Evolutionary conservation across 1,140 invertebrate genomes (phyloP).

Genomic region (Asobara japonica): DNA sequence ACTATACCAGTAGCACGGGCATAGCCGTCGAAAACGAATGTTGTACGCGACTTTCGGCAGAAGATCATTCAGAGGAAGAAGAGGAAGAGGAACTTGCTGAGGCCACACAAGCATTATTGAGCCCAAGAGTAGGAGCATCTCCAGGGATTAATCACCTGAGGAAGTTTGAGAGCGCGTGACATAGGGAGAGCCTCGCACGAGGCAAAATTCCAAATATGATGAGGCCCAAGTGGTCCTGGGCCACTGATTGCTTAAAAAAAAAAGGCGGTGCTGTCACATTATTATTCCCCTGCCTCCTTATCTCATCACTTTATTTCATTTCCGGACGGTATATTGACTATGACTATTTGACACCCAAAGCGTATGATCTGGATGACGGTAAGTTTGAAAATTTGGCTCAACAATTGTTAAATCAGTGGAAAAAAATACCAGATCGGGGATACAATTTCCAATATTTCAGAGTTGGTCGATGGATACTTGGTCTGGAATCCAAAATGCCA

Average conservation of each 20-base stretch:
- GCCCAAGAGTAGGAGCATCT: neutral
- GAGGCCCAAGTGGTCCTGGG: constrained; percentile 40
- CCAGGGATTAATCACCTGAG: neutral
- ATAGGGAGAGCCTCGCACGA: neutral
- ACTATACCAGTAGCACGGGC: neutral
- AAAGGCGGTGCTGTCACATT: constrained; percentile 49
- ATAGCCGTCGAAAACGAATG: neutral
- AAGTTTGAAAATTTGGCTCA: constrained; percentile 17
- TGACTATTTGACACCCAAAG: constrained; percentile 41
- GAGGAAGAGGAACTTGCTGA: neutral
- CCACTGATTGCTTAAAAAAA: constrained; percentile 49
- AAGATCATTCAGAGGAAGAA: neutral
- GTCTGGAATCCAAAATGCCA: constrained; percentile 76
- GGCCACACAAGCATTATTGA: neutral
- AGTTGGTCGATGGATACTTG: constrained; percentile 67
- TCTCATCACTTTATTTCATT: constrained; percentile 53
- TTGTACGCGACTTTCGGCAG: neutral
- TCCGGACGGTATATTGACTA: constrained; percentile 41
- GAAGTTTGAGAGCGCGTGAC: neutral
- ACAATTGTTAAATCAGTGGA: too few species aligned
- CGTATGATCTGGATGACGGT: constrained; percentile 39
- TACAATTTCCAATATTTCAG: constrained; percentile 33
- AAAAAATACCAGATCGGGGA: neutral
- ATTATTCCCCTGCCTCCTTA: constrained; percentile 50
- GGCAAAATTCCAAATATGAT: constrained; percentile 33